Evolutionary conservation across 2,113 vertebrate species (phyloP), one percentile per base, ranked within the genome.

Genomic region (Otis tarda): DNA sequence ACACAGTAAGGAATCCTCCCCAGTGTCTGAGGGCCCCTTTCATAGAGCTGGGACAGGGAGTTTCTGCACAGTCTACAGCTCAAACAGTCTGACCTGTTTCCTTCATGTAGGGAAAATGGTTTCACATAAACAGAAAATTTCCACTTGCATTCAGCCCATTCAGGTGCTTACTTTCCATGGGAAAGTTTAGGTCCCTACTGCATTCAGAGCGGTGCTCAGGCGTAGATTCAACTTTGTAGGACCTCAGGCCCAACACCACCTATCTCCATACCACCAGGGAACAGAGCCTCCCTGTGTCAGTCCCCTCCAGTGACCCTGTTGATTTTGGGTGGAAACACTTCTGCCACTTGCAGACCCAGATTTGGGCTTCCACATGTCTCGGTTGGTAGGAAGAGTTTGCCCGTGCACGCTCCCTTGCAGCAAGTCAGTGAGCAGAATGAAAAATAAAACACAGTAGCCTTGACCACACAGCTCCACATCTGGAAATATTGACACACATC

Each of bases 231-330:
- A 4, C 15, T 43, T 41, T n/a, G 49, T 35, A 33, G 39, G 55
- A 27, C 14, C 57, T 64, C 20, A n/a, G 43, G 57, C 19, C 64
- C 52, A 20, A 41, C 33, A 53, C 20, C 23, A 14, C 21, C 18
- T 56, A 14, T 21, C 18, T 37, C 31, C 12, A 14, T 9, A 14
- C 0, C 0, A 3, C 8, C 0, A 1, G 14, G 35, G 41, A 61
- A 37, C 35, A 63, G 22, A 75, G 6, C 15, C 2, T 69, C 22
- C 22, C 7, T 43, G 8, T 30, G 27, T 12, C 43, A 52, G 41
- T 28, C 7, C 5, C 14, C 18, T 9, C 3, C 14, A 56, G 49
- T 0, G 3, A 60, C 64, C 31, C 27, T 21, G 12, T 6, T 21
- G n/a, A 60, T 41, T 61, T 31, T 24, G 21, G 12, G 19, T 24